Conservation (phyloP, 2,113 vertebrate species). For the Zosterops borbonicus region DNA sequence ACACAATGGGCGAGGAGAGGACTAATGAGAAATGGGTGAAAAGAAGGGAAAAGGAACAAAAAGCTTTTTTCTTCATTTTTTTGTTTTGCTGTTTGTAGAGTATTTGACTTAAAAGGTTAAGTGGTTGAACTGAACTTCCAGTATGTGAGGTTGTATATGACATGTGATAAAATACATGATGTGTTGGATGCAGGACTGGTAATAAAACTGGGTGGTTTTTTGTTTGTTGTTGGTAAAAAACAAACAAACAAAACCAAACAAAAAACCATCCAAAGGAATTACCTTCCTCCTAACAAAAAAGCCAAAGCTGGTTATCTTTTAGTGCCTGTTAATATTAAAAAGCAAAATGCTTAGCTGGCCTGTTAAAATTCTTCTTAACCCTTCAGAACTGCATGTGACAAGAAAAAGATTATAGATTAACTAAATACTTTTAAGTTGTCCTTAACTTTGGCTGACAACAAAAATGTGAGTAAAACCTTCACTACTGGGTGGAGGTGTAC, state of each 20-base stretch:
- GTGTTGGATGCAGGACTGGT: neutral
- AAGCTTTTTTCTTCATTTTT: neutral
- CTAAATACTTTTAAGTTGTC: neutral
- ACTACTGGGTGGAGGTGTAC: neutral
- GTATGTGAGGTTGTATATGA: neutral
- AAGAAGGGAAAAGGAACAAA: neutral
- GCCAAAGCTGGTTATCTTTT: neutral
- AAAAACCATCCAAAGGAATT: neutral
- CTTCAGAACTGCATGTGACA: constrained; percentile 16
- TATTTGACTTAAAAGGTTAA: neutral
- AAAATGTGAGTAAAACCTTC: neutral
- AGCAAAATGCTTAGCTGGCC: neutral
- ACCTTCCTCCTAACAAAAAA: neutral
- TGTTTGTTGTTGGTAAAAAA: neutral
- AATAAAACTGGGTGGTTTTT: neutral
- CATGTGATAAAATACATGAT: neutral
- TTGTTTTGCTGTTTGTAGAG: neutral
- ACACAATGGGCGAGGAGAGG: neutral
- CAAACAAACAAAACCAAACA: neutral
- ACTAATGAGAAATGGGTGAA: neutral
- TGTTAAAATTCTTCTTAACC: neutral
- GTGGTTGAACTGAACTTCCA: neutral
- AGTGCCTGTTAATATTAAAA: constrained; percentile 25
- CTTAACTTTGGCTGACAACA: neutral
- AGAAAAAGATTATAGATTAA: constrained; percentile 41